Conservation (phyloP, 2,888 invertebrate genomes). For the Eubasilissa splendida region DNA sequence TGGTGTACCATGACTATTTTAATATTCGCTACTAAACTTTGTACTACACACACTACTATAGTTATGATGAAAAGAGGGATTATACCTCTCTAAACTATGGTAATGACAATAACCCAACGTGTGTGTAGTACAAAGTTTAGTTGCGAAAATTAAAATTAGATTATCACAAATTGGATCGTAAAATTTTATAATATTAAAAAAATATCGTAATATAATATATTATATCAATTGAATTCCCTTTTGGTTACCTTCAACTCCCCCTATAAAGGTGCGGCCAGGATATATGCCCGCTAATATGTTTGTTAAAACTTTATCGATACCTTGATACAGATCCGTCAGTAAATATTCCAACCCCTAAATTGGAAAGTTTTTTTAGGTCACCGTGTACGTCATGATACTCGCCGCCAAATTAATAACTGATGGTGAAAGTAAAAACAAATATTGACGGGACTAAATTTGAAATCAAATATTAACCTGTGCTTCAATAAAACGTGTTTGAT, state of each 20-base stretch:
- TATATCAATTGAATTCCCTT: conserved; percentile 15
- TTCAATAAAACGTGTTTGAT: conserved; percentile 12
- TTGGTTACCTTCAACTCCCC: conserved; percentile 17
- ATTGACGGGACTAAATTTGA: conserved; percentile 17
- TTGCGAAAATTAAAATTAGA: no score
- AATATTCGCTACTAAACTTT: no score
- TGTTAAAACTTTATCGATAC: conserved; percentile 9
- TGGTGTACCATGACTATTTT: no score
- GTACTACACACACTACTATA: no score
- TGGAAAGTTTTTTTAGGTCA: conserved; percentile 38
- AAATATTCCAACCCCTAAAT: conserved; percentile 28
- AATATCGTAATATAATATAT: not conserved
- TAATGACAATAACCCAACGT: no score
- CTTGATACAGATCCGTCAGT: conserved; percentile 18
- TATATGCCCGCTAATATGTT: conserved; percentile 26
- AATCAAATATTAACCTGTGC: conserved; percentile 29
- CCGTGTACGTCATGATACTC: conserved; percentile 35
- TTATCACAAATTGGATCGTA: no score
- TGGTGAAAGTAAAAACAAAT: conserved; percentile 33
- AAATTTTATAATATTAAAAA: no score
- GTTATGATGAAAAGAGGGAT: no score
- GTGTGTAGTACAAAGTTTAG: no score
- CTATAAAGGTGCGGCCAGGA: conserved; percentile 5
- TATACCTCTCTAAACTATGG: no score
- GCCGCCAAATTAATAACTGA: conserved; percentile 31